These are phyloP conservation scores for Ectemnius cavifrons DNA, from an alignment of 2,888 invertebrate genomes.

Conservation along the genomic window DNA sequence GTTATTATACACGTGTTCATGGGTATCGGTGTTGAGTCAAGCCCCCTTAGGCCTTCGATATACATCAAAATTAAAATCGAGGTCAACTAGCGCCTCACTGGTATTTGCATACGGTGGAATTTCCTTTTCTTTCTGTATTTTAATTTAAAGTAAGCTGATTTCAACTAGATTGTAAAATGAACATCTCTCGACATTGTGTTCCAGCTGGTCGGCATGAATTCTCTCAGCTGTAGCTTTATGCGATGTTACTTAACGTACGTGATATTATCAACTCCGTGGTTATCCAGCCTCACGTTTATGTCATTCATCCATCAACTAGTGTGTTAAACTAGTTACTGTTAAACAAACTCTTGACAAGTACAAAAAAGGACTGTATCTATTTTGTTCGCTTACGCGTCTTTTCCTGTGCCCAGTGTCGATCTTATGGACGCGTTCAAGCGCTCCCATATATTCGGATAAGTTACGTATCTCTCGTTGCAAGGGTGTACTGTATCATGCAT, in stretches of 20 bases:
- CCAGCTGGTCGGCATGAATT: constrained; percentile 52
- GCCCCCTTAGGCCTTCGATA: constrained; percentile 70
- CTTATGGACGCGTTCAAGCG: constrained; percentile 43
- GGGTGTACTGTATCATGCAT: constrained; percentile 69
- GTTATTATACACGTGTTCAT: constrained; percentile 66
- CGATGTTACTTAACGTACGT: constrained; percentile 30
- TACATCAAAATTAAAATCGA: constrained; percentile 51
- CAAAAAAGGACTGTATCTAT: constrained; percentile 56
- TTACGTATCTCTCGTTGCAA: constrained; percentile 63
- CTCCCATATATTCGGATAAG: constrained; percentile 51
- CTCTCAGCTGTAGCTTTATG: constrained; percentile 36
- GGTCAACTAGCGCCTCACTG: constrained; percentile 9
- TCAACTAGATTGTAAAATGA: constrained; percentile 41
- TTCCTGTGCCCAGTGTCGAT: constrained; percentile 17
- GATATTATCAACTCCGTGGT: constrained; percentile 48
- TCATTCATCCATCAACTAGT: constrained; percentile 41
- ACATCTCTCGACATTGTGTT: constrained; percentile 36
- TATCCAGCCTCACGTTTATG: constrained; percentile 43
- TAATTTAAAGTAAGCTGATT: constrained; percentile 40
- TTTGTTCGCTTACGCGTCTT: constrained; percentile 46
- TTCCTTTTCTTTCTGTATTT: constrained; percentile 17
- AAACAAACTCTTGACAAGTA: constrained; percentile 53
- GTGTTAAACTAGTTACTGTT: constrained; percentile 42
- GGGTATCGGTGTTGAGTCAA: constrained; percentile 62
- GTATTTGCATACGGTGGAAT: constrained; percentile 33